Base-by-base conservation (phyloP, 2,888 invertebrate genomes). In the Petrophora chlorosata region DNA sequence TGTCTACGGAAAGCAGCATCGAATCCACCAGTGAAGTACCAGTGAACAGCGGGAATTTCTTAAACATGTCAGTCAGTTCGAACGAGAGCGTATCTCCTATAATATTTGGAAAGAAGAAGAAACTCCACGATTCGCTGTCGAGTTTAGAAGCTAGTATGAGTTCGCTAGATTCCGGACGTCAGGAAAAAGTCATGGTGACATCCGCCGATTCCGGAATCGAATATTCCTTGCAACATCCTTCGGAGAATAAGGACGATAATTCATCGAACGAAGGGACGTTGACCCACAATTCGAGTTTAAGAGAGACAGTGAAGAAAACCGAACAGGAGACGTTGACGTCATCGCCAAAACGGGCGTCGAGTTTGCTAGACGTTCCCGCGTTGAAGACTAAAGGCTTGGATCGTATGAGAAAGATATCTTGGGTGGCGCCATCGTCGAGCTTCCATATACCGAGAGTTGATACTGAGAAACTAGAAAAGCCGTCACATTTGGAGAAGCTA, bases 401-500 rank as follows among this genome's bases (percentile, higher is more conserved):
- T 19, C 67, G 91, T 9, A 88, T 90, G 66, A 82, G 93, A 9
- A 93, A 93, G 76, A 90, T 92, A 28, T 93, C 93, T 0, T 92
- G 92, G 92, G 92, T 93, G 8, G 90, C 91, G 2, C 91, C 91
- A 0, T 84, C 90, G 1, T 67, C 88, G 0, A 82, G 86, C 50
- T 84, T 88, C 60, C 79, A 85, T 29, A 72, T 87, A 55, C 81
- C 85, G 0, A 77, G 75, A 49, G 76, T 76, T 1, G 86, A 89
- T 4, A 63, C 69, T 1, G 88, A 89, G 1, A 82, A 80, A 38
- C 3, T 45, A 1, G 88, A 88, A 0, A 91, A 90, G 52, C 92
- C 92, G 0, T 91, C 93, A 4, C 92, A 93, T 66, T 81, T 94
- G 38, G 94, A 94, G 54, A 94, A 93, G 66, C 73, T 94, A 2